These are phyloP conservation scores for Ptiloglossa arizonensis DNA, from an alignment of 1,140 invertebrate genomes.

Conservation along the genomic window DNA sequence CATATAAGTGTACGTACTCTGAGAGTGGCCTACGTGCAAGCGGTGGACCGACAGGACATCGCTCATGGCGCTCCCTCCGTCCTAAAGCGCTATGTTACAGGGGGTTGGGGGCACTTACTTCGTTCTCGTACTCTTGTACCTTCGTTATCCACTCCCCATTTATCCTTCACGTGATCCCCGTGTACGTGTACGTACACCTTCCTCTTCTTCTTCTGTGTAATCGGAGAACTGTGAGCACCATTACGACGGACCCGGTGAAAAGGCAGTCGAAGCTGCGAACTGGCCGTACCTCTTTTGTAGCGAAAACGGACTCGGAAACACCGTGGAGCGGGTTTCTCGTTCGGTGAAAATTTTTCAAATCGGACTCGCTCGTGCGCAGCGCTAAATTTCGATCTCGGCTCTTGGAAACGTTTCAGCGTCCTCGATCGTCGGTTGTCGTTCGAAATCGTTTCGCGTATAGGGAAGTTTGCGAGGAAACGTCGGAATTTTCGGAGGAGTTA, in stretches of 20 bases:
- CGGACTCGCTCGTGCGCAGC: no score
- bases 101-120: constrained; percentile 70
- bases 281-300: constrained; percentile 29
- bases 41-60: constrained; percentile 72
- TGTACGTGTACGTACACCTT: constrained; percentile 58
- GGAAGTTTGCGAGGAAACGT: no score
- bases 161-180: constrained; percentile 69
- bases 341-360: constrained; percentile 59
- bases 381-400: background rate
- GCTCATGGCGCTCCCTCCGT: constrained; percentile 75
- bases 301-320: constrained; percentile 39
- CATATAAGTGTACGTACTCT: constrained; percentile 39
- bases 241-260: constrained; percentile 63
- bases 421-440: no score
- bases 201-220: constrained; percentile 67
- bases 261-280: constrained; percentile 55
- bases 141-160: constrained; percentile 78
- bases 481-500: no score
- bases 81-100: constrained; percentile 67
- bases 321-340: no score
- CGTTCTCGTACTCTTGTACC: constrained; percentile 76
- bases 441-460: no score
- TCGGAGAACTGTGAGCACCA: constrained; percentile 71
- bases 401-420: constrained; percentile 9
- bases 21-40: constrained; percentile 64